phyloP scores from a whole-genome alignment of 2,797 vertebrate genomes.

The Ptychadena robeensis region DNA sequence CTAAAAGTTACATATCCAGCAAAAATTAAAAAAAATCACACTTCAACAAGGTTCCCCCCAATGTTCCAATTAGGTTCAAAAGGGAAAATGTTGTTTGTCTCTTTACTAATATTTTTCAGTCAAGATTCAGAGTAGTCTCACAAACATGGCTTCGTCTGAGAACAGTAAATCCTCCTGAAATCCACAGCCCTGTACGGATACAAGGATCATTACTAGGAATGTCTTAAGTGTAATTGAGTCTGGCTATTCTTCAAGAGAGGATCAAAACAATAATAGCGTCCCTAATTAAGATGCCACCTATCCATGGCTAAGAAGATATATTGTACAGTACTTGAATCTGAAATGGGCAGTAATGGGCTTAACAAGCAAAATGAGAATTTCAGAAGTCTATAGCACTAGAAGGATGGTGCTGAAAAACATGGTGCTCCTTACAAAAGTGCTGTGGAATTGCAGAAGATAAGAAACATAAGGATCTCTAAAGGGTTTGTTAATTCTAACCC shows the following conservation, averaged over 20 bases:
- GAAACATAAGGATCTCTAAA: background rate
- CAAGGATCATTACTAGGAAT: background rate
- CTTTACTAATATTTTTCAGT: too few species aligned
- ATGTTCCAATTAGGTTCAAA: too few species aligned
- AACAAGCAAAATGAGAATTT: background rate
- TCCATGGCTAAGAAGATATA: background rate
- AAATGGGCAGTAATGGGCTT: background rate
- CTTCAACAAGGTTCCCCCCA: too few species aligned
- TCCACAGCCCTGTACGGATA: background rate
- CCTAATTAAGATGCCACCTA: slow-evolving; percentile 3
- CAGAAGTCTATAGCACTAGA: background rate
- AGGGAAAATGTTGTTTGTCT: too few species aligned
- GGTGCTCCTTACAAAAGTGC: background rate
- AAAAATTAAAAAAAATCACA: background rate
- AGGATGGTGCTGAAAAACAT: background rate
- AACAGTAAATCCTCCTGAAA: background rate
- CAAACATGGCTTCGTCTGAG: background rate
- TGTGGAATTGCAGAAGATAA: background rate
- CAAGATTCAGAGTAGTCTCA: too few species aligned
- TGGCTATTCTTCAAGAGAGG: background rate
- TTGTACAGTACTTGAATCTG: background rate
- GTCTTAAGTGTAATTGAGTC: background rate
- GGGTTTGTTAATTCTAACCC: background rate
- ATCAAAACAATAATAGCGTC: background rate
- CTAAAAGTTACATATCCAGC: background rate